phyloP scores from a whole-genome alignment of 37 sponge, comb jelly and placozoan genomes.

The Trichoplax adhaerens region DNA sequence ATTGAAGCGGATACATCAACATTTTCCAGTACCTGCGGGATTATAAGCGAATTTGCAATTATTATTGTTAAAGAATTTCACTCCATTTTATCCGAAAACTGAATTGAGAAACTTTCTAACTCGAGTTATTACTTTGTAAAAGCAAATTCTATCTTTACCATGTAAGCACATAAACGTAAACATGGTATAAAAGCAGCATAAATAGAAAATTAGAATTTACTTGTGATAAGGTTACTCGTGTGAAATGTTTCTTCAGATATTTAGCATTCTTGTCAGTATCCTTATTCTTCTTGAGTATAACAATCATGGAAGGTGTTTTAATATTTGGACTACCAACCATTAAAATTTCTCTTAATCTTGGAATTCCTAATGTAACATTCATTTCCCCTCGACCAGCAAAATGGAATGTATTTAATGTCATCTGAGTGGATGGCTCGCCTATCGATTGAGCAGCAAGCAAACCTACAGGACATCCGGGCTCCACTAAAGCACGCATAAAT shows the following conservation, averaged over 20 bases:
- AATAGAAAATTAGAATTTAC: constrained; percentile 11
- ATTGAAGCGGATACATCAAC: constrained; percentile 57
- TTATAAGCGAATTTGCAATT: neutral
- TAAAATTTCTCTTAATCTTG: constrained; percentile 88
- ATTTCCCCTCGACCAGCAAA: constrained; percentile 97
- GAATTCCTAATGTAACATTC: constrained; percentile 96
- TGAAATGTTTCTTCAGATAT: constrained; percentile 43
- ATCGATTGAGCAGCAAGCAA: constrained; percentile 88
- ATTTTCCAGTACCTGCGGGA: constrained; percentile 62
- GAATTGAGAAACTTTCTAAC: no score
- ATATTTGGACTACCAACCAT: constrained; percentile 81
- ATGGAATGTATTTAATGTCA: constrained; percentile 98
- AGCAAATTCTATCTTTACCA: no score
- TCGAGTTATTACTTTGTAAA: no score
- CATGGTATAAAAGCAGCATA: neutral
- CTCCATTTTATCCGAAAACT: no score
- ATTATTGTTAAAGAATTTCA: no score
- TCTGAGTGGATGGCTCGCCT: constrained; percentile 97
- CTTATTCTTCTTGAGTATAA: constrained; percentile 29
- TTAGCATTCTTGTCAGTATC: neutral
- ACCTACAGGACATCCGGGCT: constrained; percentile 91
- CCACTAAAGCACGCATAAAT: constrained; percentile 45
- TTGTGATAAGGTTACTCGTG: constrained; percentile 42
- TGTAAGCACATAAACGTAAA: neutral
- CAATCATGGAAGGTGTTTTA: constrained; percentile 83